Evolutionary conservation across 1,140 invertebrate genomes (phyloP).

Genomic region (Oedothorax gibbosus): DNA sequence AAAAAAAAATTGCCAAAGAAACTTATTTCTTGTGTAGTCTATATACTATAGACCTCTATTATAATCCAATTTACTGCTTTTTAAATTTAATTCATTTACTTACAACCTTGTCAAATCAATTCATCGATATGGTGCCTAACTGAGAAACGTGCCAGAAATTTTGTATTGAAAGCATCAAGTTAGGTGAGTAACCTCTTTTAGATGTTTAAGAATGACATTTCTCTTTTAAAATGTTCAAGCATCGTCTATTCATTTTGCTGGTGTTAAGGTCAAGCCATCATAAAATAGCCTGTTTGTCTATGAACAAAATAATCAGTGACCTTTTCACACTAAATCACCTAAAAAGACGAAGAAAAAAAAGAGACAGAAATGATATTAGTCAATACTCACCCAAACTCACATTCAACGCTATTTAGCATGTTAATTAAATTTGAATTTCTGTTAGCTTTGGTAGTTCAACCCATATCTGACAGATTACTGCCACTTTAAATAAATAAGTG

Average conservation of each 20-base stretch:
- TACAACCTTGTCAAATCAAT: no score
- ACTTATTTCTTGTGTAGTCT: no score
- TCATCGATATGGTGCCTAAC: conserved; percentile 6
- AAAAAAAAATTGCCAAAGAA: no score
- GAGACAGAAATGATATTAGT: conserved; percentile 22
- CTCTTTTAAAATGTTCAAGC: conserved; percentile 2
- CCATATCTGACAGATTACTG: no score
- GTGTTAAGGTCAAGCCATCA: conserved; percentile 21
- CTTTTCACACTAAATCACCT: background rate
- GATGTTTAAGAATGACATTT: conserved; percentile 33
- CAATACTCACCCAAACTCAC: conserved; percentile 2
- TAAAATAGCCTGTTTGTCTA: conserved; percentile 22
- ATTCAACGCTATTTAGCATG: no score
- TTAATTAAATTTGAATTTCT: no score
- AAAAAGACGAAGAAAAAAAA: conserved; percentile 3
- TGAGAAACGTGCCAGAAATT: conserved; percentile 45
- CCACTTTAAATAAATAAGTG: no score
- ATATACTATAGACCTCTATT: no score
- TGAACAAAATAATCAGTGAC: conserved; percentile 24
- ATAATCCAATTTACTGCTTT: no score
- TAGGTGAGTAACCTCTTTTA: conserved; percentile 40
- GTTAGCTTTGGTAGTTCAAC: no score
- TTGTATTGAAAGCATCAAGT: conserved; percentile 20
- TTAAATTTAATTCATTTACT: no score
- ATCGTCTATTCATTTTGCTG: background rate